Conservation (phyloP, 2,113 vertebrate species). For the Psilopsiagon aurifrons region DNA sequence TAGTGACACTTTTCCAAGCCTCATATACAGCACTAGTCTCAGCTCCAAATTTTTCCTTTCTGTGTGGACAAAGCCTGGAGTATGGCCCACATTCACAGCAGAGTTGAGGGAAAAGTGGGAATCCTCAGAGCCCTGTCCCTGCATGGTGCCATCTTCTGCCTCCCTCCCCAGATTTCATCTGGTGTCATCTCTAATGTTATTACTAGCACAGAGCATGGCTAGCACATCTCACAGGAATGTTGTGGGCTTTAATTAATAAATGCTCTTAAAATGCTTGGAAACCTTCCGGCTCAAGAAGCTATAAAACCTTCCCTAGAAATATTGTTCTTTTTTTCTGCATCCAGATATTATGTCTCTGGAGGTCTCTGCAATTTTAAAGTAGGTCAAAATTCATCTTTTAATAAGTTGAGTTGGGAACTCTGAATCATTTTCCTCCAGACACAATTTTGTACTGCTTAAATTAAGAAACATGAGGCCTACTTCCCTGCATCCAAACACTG, state of each 20-base stretch:
- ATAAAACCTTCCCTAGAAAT: slow-evolving; percentile 6
- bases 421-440: slow-evolving; percentile 33
- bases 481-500: not conserved
- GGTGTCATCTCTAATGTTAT: not conserved
- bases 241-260: slow-evolving; percentile 45
- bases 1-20: not conserved
- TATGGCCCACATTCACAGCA: not conserved
- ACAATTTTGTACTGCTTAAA: slow-evolving; percentile 2
- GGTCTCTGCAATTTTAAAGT: slow-evolving; percentile 24
- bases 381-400: slow-evolving; percentile 36
- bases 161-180: not conserved
- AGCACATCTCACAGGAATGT: not conserved
- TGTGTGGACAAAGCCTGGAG: not conserved
- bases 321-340: not conserved
- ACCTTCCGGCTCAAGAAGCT: slow-evolving; percentile 1
- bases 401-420: slow-evolving; percentile 25
- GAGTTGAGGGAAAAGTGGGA: not conserved
- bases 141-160: not conserved
- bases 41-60: not conserved
- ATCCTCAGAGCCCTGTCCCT: not conserved
- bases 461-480: not conserved
- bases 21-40: not conserved
- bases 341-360: not conserved
- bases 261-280: not conserved
- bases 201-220: not conserved